A percentile compares a stretch with the other conserved stretches of the same genome.
Conservation (phyloP, 2,888 invertebrate genomes). For the Bugula neritina region DNA sequence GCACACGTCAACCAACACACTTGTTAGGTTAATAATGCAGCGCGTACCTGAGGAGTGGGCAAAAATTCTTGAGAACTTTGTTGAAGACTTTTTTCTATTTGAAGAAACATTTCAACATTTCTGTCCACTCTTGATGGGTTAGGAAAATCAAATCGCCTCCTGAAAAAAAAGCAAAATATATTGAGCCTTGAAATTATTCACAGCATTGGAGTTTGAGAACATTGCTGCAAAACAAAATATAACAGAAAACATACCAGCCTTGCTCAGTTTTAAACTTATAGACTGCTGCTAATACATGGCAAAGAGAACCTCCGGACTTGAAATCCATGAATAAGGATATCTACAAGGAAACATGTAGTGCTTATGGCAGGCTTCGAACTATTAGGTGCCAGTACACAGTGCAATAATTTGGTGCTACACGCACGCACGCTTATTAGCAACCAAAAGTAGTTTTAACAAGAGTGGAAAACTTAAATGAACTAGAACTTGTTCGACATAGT, state of each 20-base stretch:
- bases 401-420: no score
- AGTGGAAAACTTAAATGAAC: no score
- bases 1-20: no score
- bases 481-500: no score
- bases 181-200: neutral
- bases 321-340: constrained; percentile 21
- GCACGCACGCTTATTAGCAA: no score
- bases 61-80: constrained; percentile 49
- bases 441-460: no score
- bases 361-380: no score
- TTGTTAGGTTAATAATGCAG: no score
- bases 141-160: constrained; percentile 73
- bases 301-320: constrained; percentile 79
- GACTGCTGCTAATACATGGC: constrained; percentile 85
- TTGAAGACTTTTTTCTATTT: constrained; percentile 64
- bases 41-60: constrained; percentile 6
- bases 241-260: constrained; percentile 59
- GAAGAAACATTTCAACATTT: constrained; percentile 78
- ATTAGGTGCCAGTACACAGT: no score
- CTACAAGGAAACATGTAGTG: constrained; percentile 49
- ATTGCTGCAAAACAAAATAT: neutral
- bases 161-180: constrained; percentile 31
- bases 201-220: no score
- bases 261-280: constrained; percentile 94
- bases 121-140: constrained; percentile 84